Base-by-base conservation (phyloP, 2,797 vertebrate genomes). In the Salarias fasciatus region DNA sequence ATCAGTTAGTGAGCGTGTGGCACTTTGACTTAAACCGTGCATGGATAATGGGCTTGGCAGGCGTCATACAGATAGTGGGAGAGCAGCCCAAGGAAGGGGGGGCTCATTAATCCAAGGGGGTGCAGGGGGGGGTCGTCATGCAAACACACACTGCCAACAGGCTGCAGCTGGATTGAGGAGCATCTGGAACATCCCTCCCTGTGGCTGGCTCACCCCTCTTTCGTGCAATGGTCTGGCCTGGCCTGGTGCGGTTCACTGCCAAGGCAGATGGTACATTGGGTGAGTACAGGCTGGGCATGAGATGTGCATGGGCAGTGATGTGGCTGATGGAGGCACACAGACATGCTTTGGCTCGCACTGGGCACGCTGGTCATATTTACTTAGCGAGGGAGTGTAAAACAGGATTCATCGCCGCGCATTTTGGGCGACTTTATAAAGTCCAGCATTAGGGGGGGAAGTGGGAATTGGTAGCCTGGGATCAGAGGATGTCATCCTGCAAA, bases 1-100 rank as follows among this genome's bases (percentile, higher is more conserved):
- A 80, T 90, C 82, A 86, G 83, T 76, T 70, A 76, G 86, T n/a
- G 64, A 77, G 75, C 63, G 56, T 67, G 81, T 86, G 85, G 73
- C 82, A 72, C 85, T 86, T 90, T 87, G 84, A 90, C 87, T 90
- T 79, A 79, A 82, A 84, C 77, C 40, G 64, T 84, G 86, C 86
- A 79, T 84, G 85, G 86, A 78, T 87, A 89, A 89, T 83, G 71
- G 82, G 75, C 77, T 77, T 86, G 82, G 87, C 85, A 87, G 78
- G 62, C 57, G 14, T 64, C 59, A 48, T 40, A 46, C 69, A 76
- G 85, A 81, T 79, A 78, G 67, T 56, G 49, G 80, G 81, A 83
- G 69, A 53, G 77, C 53, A 72, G 80, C 79, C 74, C 84, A 80
- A 80, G 77, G 58, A 15, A 30, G 30, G 43, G 65, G 60, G 41